Conservation (phyloP, 2,113 vertebrate species). For the Actenoides hombroni region DNA sequence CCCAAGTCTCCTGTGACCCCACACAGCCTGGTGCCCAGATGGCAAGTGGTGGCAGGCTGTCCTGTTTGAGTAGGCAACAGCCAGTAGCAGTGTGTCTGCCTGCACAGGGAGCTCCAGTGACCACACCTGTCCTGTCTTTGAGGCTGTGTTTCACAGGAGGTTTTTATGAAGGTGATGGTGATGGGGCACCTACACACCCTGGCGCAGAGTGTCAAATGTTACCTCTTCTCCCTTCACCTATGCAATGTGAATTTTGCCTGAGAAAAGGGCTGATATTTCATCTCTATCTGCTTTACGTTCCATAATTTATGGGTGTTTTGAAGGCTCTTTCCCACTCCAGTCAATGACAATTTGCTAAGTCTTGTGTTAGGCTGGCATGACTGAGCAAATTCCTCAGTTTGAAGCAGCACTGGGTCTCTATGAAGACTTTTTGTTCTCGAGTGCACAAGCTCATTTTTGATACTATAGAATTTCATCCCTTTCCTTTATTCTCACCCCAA, state of each 20-base stretch:
- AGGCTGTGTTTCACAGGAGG: neutral
- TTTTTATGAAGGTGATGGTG: neutral
- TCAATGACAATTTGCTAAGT: neutral
- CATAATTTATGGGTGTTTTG: neutral
- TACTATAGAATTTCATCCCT: neutral
- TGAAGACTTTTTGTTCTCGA: neutral
- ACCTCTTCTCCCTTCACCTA: neutral
- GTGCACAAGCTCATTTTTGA: constrained; percentile 12
- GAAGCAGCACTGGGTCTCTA: neutral
- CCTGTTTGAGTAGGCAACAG: neutral
- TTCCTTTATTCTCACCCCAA: neutral
- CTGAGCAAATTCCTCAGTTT: neutral
- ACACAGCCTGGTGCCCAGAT: neutral
- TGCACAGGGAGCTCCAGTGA: neutral
- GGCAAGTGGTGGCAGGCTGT: neutral
- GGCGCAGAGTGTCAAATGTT: neutral
- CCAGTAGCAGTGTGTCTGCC: neutral
- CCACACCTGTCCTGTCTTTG: neutral
- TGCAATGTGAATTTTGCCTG: neutral
- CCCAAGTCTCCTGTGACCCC: neutral
- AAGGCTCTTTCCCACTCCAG: neutral
- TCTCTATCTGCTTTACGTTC: neutral
- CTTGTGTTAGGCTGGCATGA: neutral
- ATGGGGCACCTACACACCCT: fast-evolving
- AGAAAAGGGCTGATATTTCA: neutral